Evolutionary conservation across 2,113 vertebrate genomes (phyloP).

Genomic region (Tylochromis polylepis): DNA sequence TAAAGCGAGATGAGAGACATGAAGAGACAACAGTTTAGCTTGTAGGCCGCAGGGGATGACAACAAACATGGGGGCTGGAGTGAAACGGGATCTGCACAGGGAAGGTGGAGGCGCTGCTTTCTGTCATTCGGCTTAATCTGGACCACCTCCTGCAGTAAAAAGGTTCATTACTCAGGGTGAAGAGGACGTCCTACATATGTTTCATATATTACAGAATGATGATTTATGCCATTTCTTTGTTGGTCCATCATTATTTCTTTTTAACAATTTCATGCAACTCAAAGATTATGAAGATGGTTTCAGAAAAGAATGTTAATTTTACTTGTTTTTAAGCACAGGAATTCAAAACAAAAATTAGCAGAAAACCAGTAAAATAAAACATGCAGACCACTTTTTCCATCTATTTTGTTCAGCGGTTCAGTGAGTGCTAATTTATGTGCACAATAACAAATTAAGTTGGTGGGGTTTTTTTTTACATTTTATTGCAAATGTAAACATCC

Average conservation of each 20-base stretch:
- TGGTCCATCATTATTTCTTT: background rate
- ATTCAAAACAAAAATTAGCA: background rate
- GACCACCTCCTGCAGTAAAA: background rate
- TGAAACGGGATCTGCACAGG: slow-evolving; percentile 29
- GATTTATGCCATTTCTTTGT: background rate
- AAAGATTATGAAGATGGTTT: background rate
- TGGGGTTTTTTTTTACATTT: background rate
- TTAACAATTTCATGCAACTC: background rate
- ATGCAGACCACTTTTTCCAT: background rate
- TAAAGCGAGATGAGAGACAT: slow-evolving; percentile 19
- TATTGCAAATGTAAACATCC: background rate
- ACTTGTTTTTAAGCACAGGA: background rate
- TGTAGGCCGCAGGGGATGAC: slow-evolving; percentile 49
- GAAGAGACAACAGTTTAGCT: slow-evolving; percentile 42
- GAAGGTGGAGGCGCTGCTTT: background rate
- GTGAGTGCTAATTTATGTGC: background rate
- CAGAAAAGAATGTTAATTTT: background rate
- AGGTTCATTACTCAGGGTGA: background rate
- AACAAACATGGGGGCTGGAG: slow-evolving; percentile 45
- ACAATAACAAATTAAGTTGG: background rate
- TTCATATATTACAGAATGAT: background rate
- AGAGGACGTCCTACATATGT: background rate
- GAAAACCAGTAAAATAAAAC: background rate
- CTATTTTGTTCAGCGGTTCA: background rate
- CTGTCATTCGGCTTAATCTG: background rate